These are phyloP conservation scores for Phenacoccus solenopsis DNA, from an alignment of 1,140 invertebrate genomes.

Conservation along the genomic window DNA sequence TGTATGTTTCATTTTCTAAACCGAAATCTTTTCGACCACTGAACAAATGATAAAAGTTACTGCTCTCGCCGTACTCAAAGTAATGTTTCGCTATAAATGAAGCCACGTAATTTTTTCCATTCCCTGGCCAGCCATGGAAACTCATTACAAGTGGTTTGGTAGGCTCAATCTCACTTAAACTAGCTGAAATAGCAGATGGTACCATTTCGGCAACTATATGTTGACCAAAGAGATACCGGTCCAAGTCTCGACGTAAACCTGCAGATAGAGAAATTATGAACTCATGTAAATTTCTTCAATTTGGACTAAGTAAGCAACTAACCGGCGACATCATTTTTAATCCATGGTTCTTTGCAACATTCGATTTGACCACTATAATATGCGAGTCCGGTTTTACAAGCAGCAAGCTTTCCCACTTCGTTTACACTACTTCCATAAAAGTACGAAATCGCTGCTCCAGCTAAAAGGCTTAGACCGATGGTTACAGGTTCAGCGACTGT, in stretches of 20 bases:
- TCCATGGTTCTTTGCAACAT: neutral
- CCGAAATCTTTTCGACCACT: conserved; percentile 69
- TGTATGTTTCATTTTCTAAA: conserved; percentile 32
- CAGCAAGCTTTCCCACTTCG: neutral
- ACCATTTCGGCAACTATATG: conserved; percentile 45
- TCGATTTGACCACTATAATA: neutral
- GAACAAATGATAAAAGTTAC: conserved; percentile 59
- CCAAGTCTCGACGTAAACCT: conserved; percentile 33
- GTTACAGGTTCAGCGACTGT: neutral
- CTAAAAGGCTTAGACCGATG: neutral
- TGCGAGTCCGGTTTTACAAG: neutral
- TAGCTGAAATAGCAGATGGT: conserved; percentile 40
- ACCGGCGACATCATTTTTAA: neutral
- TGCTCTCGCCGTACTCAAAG: conserved; percentile 51
- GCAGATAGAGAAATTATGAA: conserved; percentile 21
- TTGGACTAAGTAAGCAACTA: neutral
- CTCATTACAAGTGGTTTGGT: conserved; percentile 56
- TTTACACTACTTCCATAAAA: neutral
- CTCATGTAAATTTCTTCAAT: neutral
- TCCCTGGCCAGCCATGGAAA: conserved; percentile 68
- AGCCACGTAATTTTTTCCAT: conserved; percentile 79
- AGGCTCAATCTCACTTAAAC: conserved; percentile 33
- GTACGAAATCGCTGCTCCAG: neutral
- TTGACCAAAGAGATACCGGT: conserved; percentile 46
- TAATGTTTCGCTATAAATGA: conserved; percentile 64